Evolutionary conservation across 2,888 invertebrate species (phyloP), one percentile per base, ranked within the genome.

Genomic region (Anorthoa munda): DNA sequence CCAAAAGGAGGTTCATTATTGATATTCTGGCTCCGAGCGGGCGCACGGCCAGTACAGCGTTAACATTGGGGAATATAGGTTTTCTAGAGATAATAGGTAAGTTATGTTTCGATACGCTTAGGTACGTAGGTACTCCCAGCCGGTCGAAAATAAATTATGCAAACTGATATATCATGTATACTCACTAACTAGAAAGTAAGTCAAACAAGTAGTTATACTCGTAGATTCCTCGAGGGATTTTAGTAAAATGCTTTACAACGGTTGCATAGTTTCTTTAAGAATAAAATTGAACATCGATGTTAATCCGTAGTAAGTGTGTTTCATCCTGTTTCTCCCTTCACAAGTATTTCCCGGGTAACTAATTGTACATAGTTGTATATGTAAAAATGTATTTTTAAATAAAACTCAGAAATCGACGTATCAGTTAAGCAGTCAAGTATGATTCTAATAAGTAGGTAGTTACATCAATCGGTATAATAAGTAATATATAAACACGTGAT

Each of bases 201-300:
- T 1, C 1, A 39, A 39, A 39, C 39, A 7, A 39, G 9, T 31
- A 39, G 3, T 9, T 39, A 39, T 7, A 39, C 39, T 9, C 39
- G 1, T 12, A 7, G 51, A 23, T 48, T 69, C 39, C 75, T 78
- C 53, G 39, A 48, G 70, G 46, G 70, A 75, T 78, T 69, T 18
- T 9, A 2, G 9, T 53, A 18, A 63, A 63, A 51, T 59, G 66
- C 53, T 66, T 69, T 63, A 64, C n/a, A n/a, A n/a, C n/a, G n/a
- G n/a, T n/a, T n/a, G 55, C 51, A 64, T 64, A 48, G 50, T 70
- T 65, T 66, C 58, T 48, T 76, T 66, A 75, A 69, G 55, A 64
- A 18, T 2, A 3, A 1, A 11, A 66, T 69, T 64, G 18, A 39
- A 65, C 18, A 39, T 18, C 26, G 21, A 55, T 66, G 63, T 63